Base-by-base conservation (phyloP, 2,888 invertebrate species). In the Morpho helenor region DNA sequence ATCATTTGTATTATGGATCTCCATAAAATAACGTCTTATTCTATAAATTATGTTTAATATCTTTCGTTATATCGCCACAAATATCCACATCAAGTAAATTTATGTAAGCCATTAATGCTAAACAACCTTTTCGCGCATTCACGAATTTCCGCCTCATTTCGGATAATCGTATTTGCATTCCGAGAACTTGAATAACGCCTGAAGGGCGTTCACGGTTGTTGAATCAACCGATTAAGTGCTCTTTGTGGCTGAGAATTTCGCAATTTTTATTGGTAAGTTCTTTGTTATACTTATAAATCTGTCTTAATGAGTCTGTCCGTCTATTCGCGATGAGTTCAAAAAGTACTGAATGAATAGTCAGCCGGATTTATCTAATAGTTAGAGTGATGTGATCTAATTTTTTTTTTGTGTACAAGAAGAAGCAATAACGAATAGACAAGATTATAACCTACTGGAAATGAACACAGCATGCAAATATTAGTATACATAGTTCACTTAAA, bases 221-320 rank as follows among this genome's bases (percentile, higher is more conserved):
- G 41, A 51, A 51, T 51, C 51, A 51, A 23, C 23, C 41, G 42
- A 51, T 51, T 51, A 43, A 43, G 51, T 51, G 51, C 22, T 51
- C 41, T 50, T 51, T 51, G 42, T 51, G 22, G 50, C 22, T 42
- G 3, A 22, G 41, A 41, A 50, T 8, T 8, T 9, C 41, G 50
- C 40, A n/a, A 41, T n/a, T 49, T 39, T 49, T 9, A 48, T 31
- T 23, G 48, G 48, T 7, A 23, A 48, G 31, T 31, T 31, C 31
- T 31, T 48, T 31, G 31, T 31, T 5, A 31, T 16, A 16, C 16
- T 16, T 16, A 16, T 16, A 31, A 31, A 5, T 31, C 5, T 31
- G 31, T 31, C 31, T 31, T 16, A 16, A 16, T 16, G 16, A n/a
- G n/a, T n/a, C n/a, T n/a, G 23, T 23, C 23, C 23, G 23, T 23